Evolutionary conservation across 2,888 invertebrate species (phyloP).

Genomic region (Sphaerophoria taeniata): DNA sequence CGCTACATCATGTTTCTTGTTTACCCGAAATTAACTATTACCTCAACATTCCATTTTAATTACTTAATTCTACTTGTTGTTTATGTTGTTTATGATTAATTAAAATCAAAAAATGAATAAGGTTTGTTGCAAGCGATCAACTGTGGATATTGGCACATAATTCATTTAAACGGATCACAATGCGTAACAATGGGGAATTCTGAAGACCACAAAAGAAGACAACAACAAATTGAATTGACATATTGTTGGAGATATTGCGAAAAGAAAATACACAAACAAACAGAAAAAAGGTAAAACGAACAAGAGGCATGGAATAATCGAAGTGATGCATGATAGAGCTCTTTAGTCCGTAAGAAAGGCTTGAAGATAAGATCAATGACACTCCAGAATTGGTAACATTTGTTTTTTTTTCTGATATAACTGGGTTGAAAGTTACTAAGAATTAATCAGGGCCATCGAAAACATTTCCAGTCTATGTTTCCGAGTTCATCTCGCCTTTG

Average conservation of each 20-base stretch:
- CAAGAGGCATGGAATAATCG: background rate
- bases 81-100: constrained; percentile 54
- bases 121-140: constrained; percentile 65
- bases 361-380: too few relatives aligned
- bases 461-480: too few relatives aligned
- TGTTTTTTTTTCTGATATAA: too few relatives aligned
- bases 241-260: constrained; percentile 29
- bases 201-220: constrained; percentile 12
- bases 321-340: too few relatives aligned
- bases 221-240: constrained; percentile 41
- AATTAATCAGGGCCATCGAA: too few relatives aligned
- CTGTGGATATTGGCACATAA: constrained; percentile 70
- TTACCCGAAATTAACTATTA: background rate
- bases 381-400: too few relatives aligned
- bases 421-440: too few relatives aligned
- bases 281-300: background rate
- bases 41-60: constrained; percentile 59
- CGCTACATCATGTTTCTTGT: background rate
- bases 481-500: too few relatives aligned
- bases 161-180: constrained; percentile 73
- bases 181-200: constrained; percentile 68
- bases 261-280: constrained; percentile 18
- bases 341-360: too few relatives aligned
- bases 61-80: constrained; percentile 54
- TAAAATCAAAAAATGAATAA: constrained; percentile 14